Evolutionary conservation across 37 sponge, comb jelly and placozoan species (phyloP).

Genomic region (Agelas oroides): DNA sequence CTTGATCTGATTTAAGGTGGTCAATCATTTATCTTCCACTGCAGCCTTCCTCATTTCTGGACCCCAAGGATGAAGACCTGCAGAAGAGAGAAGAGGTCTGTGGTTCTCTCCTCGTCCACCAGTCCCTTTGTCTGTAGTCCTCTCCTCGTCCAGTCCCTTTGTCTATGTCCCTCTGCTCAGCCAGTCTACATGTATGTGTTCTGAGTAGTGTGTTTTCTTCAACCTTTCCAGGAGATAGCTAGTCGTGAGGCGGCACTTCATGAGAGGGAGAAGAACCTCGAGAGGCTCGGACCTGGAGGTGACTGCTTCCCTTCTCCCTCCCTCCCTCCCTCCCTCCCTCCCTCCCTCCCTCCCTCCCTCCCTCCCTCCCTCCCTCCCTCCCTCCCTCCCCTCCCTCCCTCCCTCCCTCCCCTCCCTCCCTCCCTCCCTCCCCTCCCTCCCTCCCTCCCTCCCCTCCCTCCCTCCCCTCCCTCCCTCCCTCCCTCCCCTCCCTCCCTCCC

Average conservation of each 20-base stretch:
- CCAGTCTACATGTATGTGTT: no score
- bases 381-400: background rate
- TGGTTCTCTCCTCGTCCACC: background rate
- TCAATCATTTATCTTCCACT: background rate
- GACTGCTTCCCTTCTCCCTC: no score
- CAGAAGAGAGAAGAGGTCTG: conserved; percentile 57
- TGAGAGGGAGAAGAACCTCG: conserved; percentile 59
- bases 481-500: background rate
- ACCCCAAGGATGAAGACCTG: conserved; percentile 41
- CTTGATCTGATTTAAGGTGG: no score
- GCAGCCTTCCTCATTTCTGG: conserved; percentile 29
- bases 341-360: background rate
- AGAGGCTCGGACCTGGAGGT: conserved; percentile 34
- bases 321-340: no score
- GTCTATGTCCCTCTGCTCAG: background rate
- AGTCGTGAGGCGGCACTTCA: conserved; percentile 45
- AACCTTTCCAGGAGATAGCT: conserved; percentile 71
- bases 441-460: background rate
- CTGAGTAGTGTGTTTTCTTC: no score
- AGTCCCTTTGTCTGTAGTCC: background rate
- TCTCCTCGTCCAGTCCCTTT: background rate
- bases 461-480: no score
- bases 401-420: no score
- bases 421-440: no score
- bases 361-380: no score